Percentiles rank a stretch among this genome's conserved stretches.
Conservation (phyloP, 2,797 vertebrate genomes). For the Margarornis squamiger region DNA sequence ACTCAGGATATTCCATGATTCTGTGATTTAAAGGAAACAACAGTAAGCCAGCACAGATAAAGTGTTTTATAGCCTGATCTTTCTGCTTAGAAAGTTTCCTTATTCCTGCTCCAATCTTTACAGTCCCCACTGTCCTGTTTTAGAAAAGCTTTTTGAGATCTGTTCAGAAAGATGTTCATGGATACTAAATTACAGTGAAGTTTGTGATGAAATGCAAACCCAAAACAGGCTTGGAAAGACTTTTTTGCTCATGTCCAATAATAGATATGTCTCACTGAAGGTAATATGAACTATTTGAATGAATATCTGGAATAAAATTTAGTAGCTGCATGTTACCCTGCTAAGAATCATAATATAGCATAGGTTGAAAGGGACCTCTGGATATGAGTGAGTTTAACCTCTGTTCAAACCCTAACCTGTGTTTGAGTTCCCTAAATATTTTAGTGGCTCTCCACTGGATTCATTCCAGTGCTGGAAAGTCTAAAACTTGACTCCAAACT, state of each 20-base stretch:
- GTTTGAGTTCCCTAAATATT: neutral
- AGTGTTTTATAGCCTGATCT: neutral
- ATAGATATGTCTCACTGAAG: neutral
- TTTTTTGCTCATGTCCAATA: neutral
- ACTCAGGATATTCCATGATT: neutral
- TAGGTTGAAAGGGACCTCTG: neutral
- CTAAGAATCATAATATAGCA: neutral
- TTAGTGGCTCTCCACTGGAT: neutral
- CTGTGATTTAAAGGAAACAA: neutral
- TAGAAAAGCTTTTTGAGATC: neutral
- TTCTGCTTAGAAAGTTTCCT: neutral
- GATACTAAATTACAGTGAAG: neutral
- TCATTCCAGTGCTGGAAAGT: neutral
- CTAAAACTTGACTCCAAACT: neutral
- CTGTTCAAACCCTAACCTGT: neutral
- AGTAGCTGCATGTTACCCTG: neutral
- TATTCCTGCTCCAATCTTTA: neutral
- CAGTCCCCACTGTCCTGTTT: accelerated
- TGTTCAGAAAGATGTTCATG: neutral
- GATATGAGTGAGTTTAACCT: neutral
- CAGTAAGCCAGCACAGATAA: neutral
- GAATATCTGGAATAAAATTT: neutral
- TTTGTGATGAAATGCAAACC: neutral
- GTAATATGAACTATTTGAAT: neutral
- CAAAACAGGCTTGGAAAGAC: neutral